phyloP scores from a whole-genome alignment of 2,797 vertebrate genomes.

The Pogonophryne albipinna region DNA sequence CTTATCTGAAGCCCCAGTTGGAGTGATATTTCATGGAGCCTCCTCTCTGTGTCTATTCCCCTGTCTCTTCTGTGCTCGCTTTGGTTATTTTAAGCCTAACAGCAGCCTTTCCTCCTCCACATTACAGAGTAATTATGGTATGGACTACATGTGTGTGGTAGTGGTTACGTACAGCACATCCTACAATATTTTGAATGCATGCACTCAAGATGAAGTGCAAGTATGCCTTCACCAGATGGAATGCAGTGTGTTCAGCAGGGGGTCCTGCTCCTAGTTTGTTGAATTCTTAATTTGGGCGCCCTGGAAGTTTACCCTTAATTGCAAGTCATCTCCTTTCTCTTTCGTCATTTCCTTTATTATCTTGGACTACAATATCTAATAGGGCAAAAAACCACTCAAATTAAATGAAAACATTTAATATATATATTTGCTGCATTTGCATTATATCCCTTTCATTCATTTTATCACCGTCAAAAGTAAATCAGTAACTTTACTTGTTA shows the following conservation, averaged over 20 bases:
- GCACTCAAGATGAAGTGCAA: neutral
- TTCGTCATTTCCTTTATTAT: too few relatives aligned
- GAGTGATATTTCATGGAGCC: slow-evolving; percentile 43
- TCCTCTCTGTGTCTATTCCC: slow-evolving; percentile 15
- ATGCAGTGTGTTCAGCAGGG: neutral
- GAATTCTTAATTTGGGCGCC: neutral
- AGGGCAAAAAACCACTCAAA: too few relatives aligned
- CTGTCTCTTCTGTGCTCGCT: slow-evolving; percentile 32
- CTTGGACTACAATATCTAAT: too few relatives aligned
- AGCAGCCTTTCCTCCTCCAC: slow-evolving; percentile 52
- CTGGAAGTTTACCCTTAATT: too few relatives aligned
- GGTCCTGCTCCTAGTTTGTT: neutral
- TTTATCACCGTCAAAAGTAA: too few relatives aligned
- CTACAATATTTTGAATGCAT: slow-evolving; percentile 6
- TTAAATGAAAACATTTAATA: too few relatives aligned
- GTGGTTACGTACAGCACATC: slow-evolving; percentile 9
- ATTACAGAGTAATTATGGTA: slow-evolving; percentile 60
- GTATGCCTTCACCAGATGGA: neutral
- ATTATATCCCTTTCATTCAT: too few relatives aligned
- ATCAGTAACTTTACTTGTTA: too few relatives aligned
- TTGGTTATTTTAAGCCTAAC: slow-evolving; percentile 73
- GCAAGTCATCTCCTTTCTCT: too few relatives aligned
- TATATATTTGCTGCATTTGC: too few relatives aligned
- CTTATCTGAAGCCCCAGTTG: slow-evolving; percentile 26
- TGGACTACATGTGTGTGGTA: slow-evolving; percentile 25